Base-by-base conservation (phyloP, 1,140 invertebrate species). In the Limonius californicus region DNA sequence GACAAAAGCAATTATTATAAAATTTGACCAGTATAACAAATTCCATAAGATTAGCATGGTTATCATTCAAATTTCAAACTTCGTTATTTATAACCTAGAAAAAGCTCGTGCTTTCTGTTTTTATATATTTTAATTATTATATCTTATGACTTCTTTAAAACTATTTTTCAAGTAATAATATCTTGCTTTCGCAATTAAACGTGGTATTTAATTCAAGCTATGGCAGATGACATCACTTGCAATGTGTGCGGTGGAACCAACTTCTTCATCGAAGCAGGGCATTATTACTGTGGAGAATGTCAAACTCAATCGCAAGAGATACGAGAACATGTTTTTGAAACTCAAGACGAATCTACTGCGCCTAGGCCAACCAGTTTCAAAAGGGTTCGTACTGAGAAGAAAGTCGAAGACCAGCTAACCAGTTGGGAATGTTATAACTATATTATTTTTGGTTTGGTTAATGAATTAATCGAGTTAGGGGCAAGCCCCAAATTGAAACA, bases 401-500 rank as follows among this genome's bases (percentile, higher is more conserved):
- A 67, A 23, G 57, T 59, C 30, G 18, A 23, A 14, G 20, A 68
- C 65, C 60, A 82, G 32, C 78, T 84, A 65, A 87, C 85, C 1
- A 80, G 82, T 9, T 87, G 84, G 85, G 85, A 88, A 75, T 78
- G 82, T 12, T 86, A 84, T 64, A 89, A 89, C 77, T 82, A 84
- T 62, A 79, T 85, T 23, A 69, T 89, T 12, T 77, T 82, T 27
- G 84, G 83, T 9, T 72, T 87, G 54, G 76, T 82, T 0, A 78
- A 88, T 64, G 83, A 88, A 70, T 68, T 87, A 1, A 78, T 86
- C 0, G 56, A 68, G 56, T 73, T 86, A 54, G 86, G 86, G 18
- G 82, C 79, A 21, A 74, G 81, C 55, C 59, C 76, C 19, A 71
- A 78, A 19, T 74, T 88, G 4, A 87, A 85, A 76, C 54, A 77